Conservation (phyloP, 2,113 vertebrate genomes). For the Stictonetta naevosa region DNA sequence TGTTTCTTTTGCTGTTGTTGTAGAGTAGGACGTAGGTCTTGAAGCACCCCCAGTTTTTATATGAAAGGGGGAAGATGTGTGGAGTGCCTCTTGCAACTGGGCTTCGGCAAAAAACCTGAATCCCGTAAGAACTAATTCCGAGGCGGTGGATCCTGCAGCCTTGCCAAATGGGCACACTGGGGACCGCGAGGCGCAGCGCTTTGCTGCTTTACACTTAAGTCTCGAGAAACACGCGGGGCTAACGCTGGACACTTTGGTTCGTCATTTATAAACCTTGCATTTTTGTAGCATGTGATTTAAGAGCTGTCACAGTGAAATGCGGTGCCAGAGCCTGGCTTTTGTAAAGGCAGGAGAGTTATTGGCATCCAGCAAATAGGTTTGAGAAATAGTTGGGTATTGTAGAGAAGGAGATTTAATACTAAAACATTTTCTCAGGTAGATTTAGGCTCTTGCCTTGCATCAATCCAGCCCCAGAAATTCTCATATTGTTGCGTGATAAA, state of each 20-base stretch:
- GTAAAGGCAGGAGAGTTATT: not conserved
- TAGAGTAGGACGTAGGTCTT: not conserved
- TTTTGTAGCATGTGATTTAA: not conserved
- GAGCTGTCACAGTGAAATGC: accelerated
- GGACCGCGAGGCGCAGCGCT: not conserved
- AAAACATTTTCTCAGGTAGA: accelerated
- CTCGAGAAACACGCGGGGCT: not conserved
- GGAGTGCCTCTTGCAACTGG: not conserved
- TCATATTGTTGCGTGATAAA: not conserved
- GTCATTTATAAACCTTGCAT: not conserved
- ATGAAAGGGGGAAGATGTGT: accelerated
- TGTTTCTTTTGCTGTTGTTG: not conserved
- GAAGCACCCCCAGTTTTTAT: not conserved
- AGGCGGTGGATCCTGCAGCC: not conserved
- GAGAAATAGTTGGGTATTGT: not conserved
- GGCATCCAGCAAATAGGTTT: not conserved
- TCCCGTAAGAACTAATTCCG: not conserved
- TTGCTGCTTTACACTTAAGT: not conserved
- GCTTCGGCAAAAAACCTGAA: not conserved
- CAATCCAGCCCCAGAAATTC: not conserved
- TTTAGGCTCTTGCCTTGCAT: not conserved
- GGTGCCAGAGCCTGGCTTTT: not conserved
- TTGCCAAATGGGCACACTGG: not conserved
- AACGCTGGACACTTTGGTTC: accelerated
- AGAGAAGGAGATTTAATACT: not conserved